Conservation (phyloP, 2,113 vertebrate genomes). For the Hucho hucho region DNA sequence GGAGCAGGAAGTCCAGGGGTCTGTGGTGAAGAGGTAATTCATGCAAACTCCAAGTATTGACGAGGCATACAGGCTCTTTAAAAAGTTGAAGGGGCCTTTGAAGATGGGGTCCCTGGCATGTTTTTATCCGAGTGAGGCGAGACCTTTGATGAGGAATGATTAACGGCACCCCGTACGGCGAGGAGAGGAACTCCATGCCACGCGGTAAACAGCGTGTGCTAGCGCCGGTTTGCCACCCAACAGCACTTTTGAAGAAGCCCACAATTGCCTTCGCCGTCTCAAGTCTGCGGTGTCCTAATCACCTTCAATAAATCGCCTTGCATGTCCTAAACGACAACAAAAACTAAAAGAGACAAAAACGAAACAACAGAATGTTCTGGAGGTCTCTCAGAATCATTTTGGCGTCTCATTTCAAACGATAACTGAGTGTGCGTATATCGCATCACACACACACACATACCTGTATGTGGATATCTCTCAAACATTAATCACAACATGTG, state of each 20-base stretch:
- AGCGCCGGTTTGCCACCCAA: slow-evolving; percentile 10
- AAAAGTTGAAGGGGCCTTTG: neutral
- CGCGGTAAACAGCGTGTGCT: neutral
- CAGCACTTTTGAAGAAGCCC: slow-evolving; percentile 13
- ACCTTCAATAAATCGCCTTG: neutral
- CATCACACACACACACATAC: no score
- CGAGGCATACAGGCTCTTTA: neutral
- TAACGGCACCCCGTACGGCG: slow-evolving; percentile 3
- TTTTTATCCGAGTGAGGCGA: slow-evolving; percentile 15
- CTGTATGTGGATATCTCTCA: no score
- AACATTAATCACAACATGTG: no score
- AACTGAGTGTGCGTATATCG: no score
- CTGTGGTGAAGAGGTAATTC: slow-evolving; percentile 7
- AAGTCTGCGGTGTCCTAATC: neutral
- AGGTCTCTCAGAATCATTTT: no score
- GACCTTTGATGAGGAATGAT: slow-evolving; percentile 32
- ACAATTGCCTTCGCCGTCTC: neutral
- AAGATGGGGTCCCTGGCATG: slow-evolving; percentile 1
- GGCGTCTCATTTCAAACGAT: no score
- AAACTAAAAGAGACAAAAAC: neutral
- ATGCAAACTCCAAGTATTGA: neutral
- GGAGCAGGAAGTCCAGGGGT: neutral
- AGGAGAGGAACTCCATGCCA: slow-evolving; percentile 2
- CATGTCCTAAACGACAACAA: neutral
- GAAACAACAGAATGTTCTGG: neutral